These are phyloP conservation scores for Upupa epops DNA, from an alignment of 2,113 vertebrate genomes.

Conservation along the genomic window DNA sequence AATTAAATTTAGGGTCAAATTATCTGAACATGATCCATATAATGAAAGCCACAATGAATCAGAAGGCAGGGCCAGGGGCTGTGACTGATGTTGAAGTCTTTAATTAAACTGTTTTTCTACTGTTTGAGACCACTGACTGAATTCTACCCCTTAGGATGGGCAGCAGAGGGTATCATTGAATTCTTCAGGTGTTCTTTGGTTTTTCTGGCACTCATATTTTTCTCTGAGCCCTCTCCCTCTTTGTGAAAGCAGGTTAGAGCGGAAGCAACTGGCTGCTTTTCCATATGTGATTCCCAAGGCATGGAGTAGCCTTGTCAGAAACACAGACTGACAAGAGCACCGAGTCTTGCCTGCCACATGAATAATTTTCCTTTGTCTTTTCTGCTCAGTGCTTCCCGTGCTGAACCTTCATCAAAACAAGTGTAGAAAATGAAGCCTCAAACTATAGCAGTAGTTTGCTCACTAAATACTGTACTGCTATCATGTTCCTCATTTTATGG, in stretches of 20 bases:
- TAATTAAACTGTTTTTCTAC: not conserved
- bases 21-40: not conserved
- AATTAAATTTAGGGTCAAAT: not conserved
- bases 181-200: not conserved
- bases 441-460: not conserved
- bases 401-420: not conserved
- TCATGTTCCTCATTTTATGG: no score
- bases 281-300: not conserved
- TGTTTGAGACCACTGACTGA: not conserved
- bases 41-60: not conserved
- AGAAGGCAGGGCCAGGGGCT: not conserved
- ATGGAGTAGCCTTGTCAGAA: not conserved
- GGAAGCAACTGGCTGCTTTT: not conserved
- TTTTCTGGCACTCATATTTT: not conserved
- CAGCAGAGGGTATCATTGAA: not conserved
- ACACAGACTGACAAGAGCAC: not conserved
- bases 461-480: not conserved
- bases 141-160: not conserved
- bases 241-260: not conserved
- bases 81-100: not conserved
- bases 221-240: not conserved
- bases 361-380: not conserved
- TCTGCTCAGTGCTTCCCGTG: not conserved
- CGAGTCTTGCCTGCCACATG: not conserved
- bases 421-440: not conserved